Percentiles rank a stretch among this genome's conserved stretches.
phyloP scores from a whole-genome alignment of 2,797 vertebrate species.

The Aeoliscus strigatus region DNA sequence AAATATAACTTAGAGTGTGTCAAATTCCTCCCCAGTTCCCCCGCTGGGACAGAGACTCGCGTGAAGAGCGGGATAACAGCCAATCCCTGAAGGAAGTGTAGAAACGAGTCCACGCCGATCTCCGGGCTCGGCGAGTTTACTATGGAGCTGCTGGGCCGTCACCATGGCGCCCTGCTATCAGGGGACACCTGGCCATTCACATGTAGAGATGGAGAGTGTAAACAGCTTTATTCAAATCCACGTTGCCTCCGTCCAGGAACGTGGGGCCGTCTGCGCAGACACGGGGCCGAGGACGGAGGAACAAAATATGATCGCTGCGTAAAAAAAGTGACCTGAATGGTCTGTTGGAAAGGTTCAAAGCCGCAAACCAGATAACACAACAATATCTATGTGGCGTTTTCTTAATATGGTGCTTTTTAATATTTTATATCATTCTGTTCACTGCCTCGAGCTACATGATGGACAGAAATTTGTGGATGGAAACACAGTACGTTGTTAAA shows the following conservation, averaged over 20 bases:
- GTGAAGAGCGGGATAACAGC: constrained; percentile 57
- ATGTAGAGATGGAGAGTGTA: constrained; percentile 32
- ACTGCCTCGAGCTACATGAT: no score
- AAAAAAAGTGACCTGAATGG: no score
- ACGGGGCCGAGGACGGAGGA: neutral
- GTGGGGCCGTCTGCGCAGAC: neutral
- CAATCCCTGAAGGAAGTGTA: constrained; percentile 60
- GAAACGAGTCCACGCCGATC: constrained; percentile 58
- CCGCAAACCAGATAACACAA: no score
- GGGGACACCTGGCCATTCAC: constrained; percentile 54
- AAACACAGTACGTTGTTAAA: no score
- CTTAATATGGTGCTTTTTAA: no score
- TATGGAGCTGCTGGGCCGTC: constrained; percentile 51
- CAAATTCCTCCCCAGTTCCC: no score
- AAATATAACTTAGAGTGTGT: constrained; percentile 28
- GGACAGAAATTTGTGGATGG: no score
- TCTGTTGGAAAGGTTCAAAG: no score
- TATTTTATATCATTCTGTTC: no score
- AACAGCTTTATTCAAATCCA: constrained; percentile 40
- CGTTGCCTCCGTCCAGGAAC: constrained; percentile 1
- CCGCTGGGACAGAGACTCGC: constrained; percentile 46
- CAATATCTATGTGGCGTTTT: no score
- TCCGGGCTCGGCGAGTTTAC: constrained; percentile 45
- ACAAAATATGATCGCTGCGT: no score
- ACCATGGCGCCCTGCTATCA: constrained; percentile 56